phyloP scores from a whole-genome alignment of 2,888 invertebrate genomes.

The Petrophora chlorosata region DNA sequence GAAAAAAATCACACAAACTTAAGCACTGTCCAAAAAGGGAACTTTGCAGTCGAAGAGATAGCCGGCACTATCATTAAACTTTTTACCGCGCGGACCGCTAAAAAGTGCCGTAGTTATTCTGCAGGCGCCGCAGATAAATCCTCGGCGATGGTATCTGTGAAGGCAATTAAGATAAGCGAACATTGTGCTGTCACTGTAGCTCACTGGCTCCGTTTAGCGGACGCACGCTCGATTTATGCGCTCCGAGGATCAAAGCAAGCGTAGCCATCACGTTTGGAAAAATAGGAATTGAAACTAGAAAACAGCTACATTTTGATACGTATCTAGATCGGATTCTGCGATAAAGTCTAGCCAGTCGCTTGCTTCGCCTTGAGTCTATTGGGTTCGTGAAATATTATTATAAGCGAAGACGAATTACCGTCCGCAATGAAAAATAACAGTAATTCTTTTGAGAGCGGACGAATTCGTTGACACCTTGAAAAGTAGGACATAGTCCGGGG shows the following conservation, averaged over 20 bases:
- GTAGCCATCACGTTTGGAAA: slow-evolving; percentile 6
- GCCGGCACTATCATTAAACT: slow-evolving; percentile 61
- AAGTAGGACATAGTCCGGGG: neutral
- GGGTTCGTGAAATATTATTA: too few species aligned
- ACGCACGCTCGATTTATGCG: slow-evolving; percentile 63
- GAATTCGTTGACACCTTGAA: neutral
- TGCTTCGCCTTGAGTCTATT: too few species aligned
- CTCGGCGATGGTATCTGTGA: slow-evolving; percentile 68
- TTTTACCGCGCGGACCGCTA: slow-evolving; percentile 58
- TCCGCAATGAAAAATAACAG: too few species aligned
- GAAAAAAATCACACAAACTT: neutral
- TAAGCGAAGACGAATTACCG: too few species aligned
- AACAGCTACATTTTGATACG: too few species aligned
- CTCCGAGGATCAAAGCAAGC: slow-evolving; percentile 44
- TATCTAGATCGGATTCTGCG: too few species aligned
- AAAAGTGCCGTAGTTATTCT: slow-evolving; percentile 59
- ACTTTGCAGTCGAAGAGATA: slow-evolving; percentile 38
- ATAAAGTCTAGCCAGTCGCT: too few species aligned
- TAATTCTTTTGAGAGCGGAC: too few species aligned
- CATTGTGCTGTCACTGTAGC: slow-evolving; percentile 71
- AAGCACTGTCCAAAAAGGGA: slow-evolving; percentile 1
- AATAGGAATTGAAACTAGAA: neutral
- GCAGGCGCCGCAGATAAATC: slow-evolving; percentile 68
- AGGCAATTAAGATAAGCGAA: slow-evolving; percentile 80
- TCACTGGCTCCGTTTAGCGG: slow-evolving; percentile 63